phyloP scores from a whole-genome alignment of 2,888 invertebrate genomes.

The Parnassius smintheus region DNA sequence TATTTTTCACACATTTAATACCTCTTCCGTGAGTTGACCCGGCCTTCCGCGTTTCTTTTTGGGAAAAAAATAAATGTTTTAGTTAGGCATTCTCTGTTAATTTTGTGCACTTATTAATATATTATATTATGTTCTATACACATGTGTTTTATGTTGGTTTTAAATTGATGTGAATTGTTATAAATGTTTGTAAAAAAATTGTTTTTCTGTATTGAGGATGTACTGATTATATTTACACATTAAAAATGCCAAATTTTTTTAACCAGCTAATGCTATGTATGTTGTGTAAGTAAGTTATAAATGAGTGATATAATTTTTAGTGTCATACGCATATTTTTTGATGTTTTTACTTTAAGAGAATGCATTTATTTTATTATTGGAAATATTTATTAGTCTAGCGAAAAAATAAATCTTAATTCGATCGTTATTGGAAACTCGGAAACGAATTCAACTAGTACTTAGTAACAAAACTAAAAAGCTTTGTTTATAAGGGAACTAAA shows the following conservation, averaged over 20 bases:
- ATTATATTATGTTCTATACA: slow-evolving; percentile 27
- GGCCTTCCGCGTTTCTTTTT: slow-evolving; percentile 87
- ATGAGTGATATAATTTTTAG: slow-evolving; percentile 14
- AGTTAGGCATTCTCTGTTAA: slow-evolving; percentile 77
- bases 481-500: slow-evolving; percentile 45
- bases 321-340: slow-evolving; percentile 15
- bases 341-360: slow-evolving; percentile 14
- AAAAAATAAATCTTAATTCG: slow-evolving; percentile 43
- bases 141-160: slow-evolving; percentile 25
- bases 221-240: not conserved
- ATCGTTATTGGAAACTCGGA: slow-evolving; percentile 35
- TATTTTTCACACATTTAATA: slow-evolving; percentile 73
- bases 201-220: not conserved
- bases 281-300: slow-evolving; percentile 6
- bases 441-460: slow-evolving; percentile 56
- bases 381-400: slow-evolving; percentile 40
- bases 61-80: slow-evolving; percentile 78
- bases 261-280: not conserved
- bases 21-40: slow-evolving; percentile 90
- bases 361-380: slow-evolving; percentile 19
- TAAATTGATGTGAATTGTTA: slow-evolving; percentile 22
- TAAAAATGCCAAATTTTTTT: not conserved
- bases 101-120: slow-evolving; percentile 55
- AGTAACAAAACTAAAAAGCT: slow-evolving; percentile 62
- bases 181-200: not conserved